Conservation (phyloP, 2,797 vertebrate genomes). For the Sebastes dallii region DNA sequence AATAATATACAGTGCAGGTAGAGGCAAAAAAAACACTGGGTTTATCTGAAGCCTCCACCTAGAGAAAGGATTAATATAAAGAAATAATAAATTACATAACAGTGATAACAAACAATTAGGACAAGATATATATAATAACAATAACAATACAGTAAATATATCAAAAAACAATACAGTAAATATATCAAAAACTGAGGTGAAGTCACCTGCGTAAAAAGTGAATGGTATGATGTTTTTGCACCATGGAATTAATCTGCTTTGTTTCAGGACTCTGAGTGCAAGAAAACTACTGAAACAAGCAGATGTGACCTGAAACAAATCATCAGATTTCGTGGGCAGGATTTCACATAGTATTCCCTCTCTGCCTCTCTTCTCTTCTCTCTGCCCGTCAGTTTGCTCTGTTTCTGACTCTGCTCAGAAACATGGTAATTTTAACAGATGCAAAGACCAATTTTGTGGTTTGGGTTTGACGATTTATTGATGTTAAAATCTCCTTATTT, state of each 20-base stretch:
- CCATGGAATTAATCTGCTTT: background rate
- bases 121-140: too few species aligned
- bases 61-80: too few species aligned
- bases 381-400: conserved; percentile 54
- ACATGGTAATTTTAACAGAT: background rate
- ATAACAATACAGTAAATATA: too few species aligned
- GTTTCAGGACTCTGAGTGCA: background rate
- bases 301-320: background rate
- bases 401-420: background rate
- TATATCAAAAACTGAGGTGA: background rate
- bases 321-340: conserved; percentile 79
- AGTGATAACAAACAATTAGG: too few species aligned
- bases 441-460: background rate
- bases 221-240: background rate
- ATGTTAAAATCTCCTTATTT: too few species aligned
- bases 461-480: background rate
- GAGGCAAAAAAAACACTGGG: too few species aligned
- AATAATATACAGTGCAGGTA: too few species aligned
- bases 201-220: background rate
- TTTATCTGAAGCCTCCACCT: too few species aligned
- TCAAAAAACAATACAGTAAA: background rate
- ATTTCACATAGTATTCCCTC: conserved; percentile 90
- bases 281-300: background rate
- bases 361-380: conserved; percentile 54
- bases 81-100: too few species aligned